These are phyloP conservation scores for Ophiodon elongatus DNA, from an alignment of 2,113 vertebrate species.

Conservation along the genomic window DNA sequence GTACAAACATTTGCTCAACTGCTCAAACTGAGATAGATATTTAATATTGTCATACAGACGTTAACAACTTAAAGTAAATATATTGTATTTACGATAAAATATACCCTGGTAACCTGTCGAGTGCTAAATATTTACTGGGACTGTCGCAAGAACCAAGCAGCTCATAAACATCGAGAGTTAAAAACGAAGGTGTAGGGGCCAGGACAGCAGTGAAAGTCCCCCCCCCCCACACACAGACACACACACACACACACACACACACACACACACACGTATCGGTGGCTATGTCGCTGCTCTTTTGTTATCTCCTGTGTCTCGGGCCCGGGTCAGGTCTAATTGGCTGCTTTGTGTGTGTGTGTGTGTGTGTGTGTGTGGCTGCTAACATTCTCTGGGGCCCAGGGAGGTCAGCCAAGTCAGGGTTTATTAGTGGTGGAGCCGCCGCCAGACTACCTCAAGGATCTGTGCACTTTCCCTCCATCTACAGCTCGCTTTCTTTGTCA, in stretches of 20 bases:
- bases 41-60: not conserved
- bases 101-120: not conserved
- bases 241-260: not conserved
- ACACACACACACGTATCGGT: constrained; percentile 1
- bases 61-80: not conserved
- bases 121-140: not conserved
- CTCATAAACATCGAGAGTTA: not conserved
- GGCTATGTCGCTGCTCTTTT: constrained; percentile 12
- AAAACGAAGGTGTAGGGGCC: not conserved
- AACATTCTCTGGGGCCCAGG: constrained; percentile 29
- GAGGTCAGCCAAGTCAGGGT: constrained; percentile 65
- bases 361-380: constrained; percentile 12
- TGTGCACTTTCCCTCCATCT: constrained; percentile 7
- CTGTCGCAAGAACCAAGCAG: not conserved
- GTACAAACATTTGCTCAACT: not conserved
- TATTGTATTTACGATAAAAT: not conserved
- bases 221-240: not conserved
- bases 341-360: constrained; percentile 14
- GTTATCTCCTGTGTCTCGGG: constrained; percentile 29
- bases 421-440: constrained; percentile 60
- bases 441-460: constrained; percentile 38
- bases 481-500: not conserved
- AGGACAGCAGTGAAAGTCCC: too few relatives aligned
- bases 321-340: constrained; percentile 61
- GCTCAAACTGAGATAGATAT: not conserved